Evolutionary conservation across 1,140 invertebrate species (phyloP).

Genomic region (Drosophila jambulina): DNA sequence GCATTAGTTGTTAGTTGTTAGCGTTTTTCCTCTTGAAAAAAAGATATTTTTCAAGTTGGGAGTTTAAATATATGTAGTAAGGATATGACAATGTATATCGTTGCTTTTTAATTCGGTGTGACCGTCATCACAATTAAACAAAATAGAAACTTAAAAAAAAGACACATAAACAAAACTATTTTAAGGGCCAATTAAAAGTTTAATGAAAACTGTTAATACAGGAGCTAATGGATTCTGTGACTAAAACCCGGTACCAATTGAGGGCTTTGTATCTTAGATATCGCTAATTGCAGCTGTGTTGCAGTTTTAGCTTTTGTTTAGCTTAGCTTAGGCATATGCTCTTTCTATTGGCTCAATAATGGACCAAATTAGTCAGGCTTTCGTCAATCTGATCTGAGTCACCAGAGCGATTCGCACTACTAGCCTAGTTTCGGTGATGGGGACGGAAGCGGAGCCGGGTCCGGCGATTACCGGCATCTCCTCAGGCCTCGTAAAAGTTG

Average conservation of each 20-base stretch:
- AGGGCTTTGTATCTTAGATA: neutral
- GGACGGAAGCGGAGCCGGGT: conserved; percentile 6
- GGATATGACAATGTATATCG: too few species aligned
- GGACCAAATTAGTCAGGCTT: conserved; percentile 22
- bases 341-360: conserved; percentile 15
- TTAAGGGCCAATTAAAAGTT: neutral
- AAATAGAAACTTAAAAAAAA: neutral
- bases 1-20: neutral
- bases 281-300: conserved; percentile 35
- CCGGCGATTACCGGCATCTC: conserved; percentile 47
- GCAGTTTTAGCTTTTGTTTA: conserved; percentile 4
- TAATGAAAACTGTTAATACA: neutral
- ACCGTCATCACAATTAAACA: neutral
- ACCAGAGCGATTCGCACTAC: conserved; percentile 53
- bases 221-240: neutral
- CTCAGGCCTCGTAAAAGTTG: conserved; percentile 73
- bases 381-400: conserved; percentile 13
- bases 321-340: conserved; percentile 3
- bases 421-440: conserved; percentile 66
- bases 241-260: neutral
- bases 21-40: neutral
- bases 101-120: too few species aligned
- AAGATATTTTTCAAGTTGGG: neutral
- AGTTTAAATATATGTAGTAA: too few species aligned
- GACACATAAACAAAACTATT: neutral